Evolutionary conservation across 1,140 invertebrate species (phyloP), one percentile per base, ranked within the genome.

Genomic region (Hycleus phaleratus): DNA sequence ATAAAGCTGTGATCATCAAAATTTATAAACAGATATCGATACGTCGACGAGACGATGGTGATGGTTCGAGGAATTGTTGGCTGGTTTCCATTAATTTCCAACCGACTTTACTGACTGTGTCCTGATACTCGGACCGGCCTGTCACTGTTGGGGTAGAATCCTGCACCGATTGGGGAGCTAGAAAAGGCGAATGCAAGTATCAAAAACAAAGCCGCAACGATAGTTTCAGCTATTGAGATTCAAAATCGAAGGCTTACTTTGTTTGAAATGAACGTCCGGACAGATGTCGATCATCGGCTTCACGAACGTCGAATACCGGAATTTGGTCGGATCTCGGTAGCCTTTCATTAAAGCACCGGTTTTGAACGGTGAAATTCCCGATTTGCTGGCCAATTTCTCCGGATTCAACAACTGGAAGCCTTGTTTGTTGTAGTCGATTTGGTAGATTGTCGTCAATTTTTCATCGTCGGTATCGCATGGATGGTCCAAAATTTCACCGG

Each of bases 371-470:
- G 32, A 5, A 4, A 32, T 5, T 1, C 4, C 32, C 0, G 32
- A 32, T 32, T 32, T 32, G 4, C 32, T 32, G 4, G 1, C 1
- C 7, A 32, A 32, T 58, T 70, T 66, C 48, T 67, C 71, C 48
- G 78, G 78, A 11, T 69, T 57, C 24, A 46, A 44, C 5, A 45
- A 25, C 38, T 53, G 40, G 0, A 53, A 24, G 79, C 81, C 78
- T 77, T 77, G 72, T 69, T 80, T 82, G 38, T 75, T 73, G 58
- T 75, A 83, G 46, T 81, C 81, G 0, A 75, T 77, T 69, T 82
- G 77, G 62, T 82, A 83, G 64, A 82, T 78, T 4, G 77, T 80
- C 26, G 74, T 71, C 78, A 83, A 81, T 66, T 79, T 79, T 12
- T 75, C 77, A 57, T 84, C 79, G 8, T 78, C 71, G 46, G 74